Evolutionary conservation across 1,140 invertebrate species (phyloP).

Genomic region (Reticulitermes speratus): DNA sequence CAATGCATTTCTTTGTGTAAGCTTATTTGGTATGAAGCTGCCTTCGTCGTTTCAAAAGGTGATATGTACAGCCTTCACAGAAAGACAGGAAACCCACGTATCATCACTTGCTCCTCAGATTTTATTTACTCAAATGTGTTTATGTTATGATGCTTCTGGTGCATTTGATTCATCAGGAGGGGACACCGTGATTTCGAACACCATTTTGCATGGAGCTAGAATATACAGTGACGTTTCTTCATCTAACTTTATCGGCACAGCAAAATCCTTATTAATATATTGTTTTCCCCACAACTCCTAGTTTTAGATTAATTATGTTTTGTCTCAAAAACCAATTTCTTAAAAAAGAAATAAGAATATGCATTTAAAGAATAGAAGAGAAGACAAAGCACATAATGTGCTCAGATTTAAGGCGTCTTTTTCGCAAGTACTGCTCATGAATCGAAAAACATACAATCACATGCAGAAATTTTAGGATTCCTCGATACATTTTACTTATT

Average conservation of each 20-base stretch:
- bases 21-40: not conserved
- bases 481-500: too few relatives aligned
- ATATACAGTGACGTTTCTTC: conserved; percentile 34
- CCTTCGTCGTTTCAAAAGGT: not conserved
- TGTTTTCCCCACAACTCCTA: too few relatives aligned
- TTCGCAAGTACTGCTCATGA: too few relatives aligned
- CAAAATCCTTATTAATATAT: too few relatives aligned
- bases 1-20: not conserved
- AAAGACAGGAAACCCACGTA: not conserved
- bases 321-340: too few relatives aligned
- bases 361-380: too few relatives aligned
- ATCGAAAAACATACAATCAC: too few relatives aligned
- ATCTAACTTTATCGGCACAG: not conserved
- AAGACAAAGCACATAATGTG: too few relatives aligned
- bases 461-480: too few relatives aligned
- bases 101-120: not conserved
- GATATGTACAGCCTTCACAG: not conserved
- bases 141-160: not conserved
- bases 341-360: too few relatives aligned
- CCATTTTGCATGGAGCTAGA: conserved; percentile 60
- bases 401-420: too few relatives aligned
- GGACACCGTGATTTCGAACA: conserved; percentile 44
- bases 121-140: not conserved
- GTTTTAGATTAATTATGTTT: too few relatives aligned
- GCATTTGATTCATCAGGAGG: conserved; percentile 15